Conservation (phyloP, 64 coral and sea anemone genomes). For the Acropora yongei region DNA sequence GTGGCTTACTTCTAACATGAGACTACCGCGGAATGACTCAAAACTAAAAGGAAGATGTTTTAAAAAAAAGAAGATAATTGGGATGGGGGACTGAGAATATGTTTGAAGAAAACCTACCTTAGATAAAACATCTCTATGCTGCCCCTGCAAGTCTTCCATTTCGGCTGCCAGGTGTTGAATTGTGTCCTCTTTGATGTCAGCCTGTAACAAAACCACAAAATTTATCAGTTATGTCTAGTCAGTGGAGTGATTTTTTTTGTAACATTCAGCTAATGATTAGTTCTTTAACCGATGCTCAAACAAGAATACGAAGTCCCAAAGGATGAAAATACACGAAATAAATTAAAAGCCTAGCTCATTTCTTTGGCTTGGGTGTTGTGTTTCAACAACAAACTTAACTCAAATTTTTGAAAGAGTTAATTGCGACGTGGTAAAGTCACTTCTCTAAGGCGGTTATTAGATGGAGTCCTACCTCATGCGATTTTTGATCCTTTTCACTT, state of each 20-base stretch:
- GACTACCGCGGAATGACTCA: no score
- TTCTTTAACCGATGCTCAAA: no score
- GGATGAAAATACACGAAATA: no score
- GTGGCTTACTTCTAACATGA: no score
- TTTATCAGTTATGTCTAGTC: no score
- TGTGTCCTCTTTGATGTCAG: conserved; percentile 90
- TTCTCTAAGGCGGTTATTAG: neutral
- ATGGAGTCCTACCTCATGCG: conserved; percentile 77
- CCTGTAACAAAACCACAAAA: conserved; percentile 21
- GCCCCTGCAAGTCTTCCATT: conserved; percentile 90
- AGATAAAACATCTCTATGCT: conserved; percentile 82
- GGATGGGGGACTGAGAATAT: neutral
- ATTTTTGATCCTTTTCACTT: conserved; percentile 75
- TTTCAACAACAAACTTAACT: no score
- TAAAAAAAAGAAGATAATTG: neutral
- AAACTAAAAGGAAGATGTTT: neutral
- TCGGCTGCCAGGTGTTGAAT: conserved; percentile 88
- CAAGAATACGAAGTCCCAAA: no score
- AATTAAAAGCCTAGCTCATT: no score
- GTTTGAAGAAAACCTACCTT: conserved; percentile 59
- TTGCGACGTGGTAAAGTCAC: neutral
- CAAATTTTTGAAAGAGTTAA: no score
- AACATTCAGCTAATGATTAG: no score
- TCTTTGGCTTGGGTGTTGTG: no score
- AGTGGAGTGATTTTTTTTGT: no score